Evolutionary conservation across 2,888 invertebrate species (phyloP).

Genomic region (Eueremaeus valkanovi): DNA sequence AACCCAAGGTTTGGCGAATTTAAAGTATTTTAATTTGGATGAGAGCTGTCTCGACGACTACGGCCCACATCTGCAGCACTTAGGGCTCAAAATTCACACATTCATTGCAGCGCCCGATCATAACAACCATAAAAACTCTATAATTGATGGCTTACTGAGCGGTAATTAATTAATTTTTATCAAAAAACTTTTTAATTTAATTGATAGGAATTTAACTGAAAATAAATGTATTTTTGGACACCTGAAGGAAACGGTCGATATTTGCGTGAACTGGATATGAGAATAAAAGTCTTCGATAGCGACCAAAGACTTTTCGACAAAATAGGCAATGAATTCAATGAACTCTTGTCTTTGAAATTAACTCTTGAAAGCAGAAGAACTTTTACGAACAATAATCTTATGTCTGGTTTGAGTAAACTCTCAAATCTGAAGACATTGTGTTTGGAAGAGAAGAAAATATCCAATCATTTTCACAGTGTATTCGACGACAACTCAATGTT

Average conservation of each 20-base stretch:
- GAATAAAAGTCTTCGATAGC: conserved; percentile 9
- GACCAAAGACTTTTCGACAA: conserved; percentile 24
- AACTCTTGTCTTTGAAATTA: conserved; percentile 13
- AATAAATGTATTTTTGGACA: background rate
- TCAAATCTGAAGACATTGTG: background rate
- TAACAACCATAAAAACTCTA: conserved; percentile 27
- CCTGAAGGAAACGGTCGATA: conserved; percentile 34
- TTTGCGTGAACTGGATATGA: conserved; percentile 32
- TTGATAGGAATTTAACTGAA: too few relatives aligned
- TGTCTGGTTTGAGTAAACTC: conserved; percentile 12
- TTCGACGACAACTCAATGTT: conserved; percentile 37
- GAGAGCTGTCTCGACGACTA: conserved; percentile 34
- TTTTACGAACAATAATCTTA: background rate
- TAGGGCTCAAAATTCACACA: conserved; percentile 29
- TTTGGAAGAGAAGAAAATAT: conserved; percentile 16
- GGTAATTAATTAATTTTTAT: background rate
- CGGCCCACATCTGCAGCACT: background rate
- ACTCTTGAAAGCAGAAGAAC: background rate
- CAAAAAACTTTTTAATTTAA: background rate
- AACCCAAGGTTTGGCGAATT: conserved; percentile 28
- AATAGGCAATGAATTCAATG: conserved; percentile 11
- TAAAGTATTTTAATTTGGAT: conserved; percentile 38
- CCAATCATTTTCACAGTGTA: background rate
- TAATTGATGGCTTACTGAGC: conserved; percentile 29
- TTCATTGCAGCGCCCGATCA: conserved; percentile 38